A percentile compares a stretch with the other conserved stretches of the same genome.
phyloP scores from a whole-genome alignment of 2,888 invertebrate genomes.

The Cheiracanthium punctorium region DNA sequence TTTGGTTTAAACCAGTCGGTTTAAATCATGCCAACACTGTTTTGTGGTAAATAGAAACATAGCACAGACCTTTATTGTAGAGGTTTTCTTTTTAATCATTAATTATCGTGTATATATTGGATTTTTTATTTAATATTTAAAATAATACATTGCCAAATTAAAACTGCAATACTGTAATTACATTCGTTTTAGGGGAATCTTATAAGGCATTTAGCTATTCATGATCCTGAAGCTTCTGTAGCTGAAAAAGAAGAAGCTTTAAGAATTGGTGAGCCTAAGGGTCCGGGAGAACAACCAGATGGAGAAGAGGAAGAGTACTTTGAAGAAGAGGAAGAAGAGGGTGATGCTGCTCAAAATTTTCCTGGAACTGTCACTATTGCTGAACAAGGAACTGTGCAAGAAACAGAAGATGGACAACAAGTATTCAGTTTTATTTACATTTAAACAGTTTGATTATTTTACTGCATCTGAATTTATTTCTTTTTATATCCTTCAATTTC shows the following conservation, averaged over 20 bases:
- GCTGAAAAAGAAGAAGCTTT: conserved; percentile 71
- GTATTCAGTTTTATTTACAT: neutral
- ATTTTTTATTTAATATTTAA: no score
- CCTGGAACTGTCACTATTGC: conserved; percentile 48
- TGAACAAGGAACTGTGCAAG: conserved; percentile 60
- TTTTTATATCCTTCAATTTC: no score
- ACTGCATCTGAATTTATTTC: no score
- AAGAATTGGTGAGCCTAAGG: conserved; percentile 70
- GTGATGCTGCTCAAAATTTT: conserved; percentile 32
- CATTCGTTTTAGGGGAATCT: conserved; percentile 84
- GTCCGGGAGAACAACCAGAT: conserved; percentile 70
- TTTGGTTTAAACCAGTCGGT: no score
- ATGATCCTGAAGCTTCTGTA: conserved; percentile 87
- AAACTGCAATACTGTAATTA: no score
- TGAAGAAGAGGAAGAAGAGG: conserved; percentile 69
- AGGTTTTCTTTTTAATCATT: no score
- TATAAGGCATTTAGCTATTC: conserved; percentile 93
- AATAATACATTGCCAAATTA: no score
- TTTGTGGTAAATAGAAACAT: no score
- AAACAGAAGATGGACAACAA: conserved; percentile 66
- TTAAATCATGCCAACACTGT: no score
- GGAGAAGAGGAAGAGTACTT: conserved; percentile 71
- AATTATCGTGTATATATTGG: no score
- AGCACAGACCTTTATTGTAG: no score
- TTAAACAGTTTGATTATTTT: no score